Percentiles rank a stretch among this genome's conserved stretches.
phyloP scores from a whole-genome alignment of 2,888 invertebrate species.

The Eupithecia subfuscata region DNA sequence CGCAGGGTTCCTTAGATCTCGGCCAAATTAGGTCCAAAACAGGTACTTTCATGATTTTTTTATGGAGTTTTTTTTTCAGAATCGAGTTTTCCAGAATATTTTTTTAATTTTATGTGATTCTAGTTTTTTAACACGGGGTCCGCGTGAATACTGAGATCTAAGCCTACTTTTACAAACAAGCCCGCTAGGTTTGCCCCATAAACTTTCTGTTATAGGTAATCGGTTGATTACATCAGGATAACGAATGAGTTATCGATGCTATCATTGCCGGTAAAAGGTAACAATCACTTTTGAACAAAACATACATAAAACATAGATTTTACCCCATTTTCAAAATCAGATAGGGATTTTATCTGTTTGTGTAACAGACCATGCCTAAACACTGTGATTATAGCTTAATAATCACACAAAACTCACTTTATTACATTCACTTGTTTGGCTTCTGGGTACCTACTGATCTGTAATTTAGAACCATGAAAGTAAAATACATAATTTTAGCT shows the following conservation, averaged over 20 bases:
- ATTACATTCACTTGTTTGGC: slow-evolving; percentile 3
- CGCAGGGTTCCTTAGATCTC: no score
- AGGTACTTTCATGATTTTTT: no score
- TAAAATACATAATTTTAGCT: slow-evolving; percentile 21
- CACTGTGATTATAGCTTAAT: neutral
- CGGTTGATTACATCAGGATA: neutral
- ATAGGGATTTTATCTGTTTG: neutral
- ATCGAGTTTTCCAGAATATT: no score
- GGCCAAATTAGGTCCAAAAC: no score
- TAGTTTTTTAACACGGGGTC: no score
- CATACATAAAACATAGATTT: neutral
- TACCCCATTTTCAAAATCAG: neutral
- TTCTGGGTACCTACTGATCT: neutral
- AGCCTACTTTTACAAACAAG: no score
- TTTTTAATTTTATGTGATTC: no score
- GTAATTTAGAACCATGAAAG: slow-evolving; percentile 14
- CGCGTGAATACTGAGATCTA: no score
- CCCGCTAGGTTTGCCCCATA: neutral
- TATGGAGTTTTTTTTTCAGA: no score
- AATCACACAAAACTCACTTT: neutral
- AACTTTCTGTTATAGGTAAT: neutral
- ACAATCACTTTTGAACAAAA: neutral
- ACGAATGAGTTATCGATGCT: neutral
- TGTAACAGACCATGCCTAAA: slow-evolving; percentile 5
- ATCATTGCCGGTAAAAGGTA: neutral